Base-by-base conservation (phyloP, 2,888 invertebrate species). In the Apomyelois bistriatella region DNA sequence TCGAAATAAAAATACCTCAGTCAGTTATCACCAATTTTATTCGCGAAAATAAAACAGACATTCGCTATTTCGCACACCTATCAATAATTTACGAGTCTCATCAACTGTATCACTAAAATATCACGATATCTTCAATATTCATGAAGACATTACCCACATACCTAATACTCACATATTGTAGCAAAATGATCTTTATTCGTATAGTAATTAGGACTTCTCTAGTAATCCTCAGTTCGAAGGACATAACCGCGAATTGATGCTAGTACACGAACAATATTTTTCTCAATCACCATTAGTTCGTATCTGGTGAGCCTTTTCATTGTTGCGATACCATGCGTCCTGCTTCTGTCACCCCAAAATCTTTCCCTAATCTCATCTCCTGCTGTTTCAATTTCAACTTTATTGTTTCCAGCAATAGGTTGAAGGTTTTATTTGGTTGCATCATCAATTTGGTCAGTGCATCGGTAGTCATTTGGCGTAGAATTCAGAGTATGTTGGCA, bases 211-310 rank as follows among this genome's bases (percentile, higher is more conserved):
- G 43, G 36, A 50, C 40, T 50, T 52, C 15, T 37, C 28, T 15
- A 16, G 28, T 28, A 36, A 17, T 35, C 52, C 43, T 43, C 43
- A 36, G 6, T 7, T 9, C 13, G 36, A 37, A 35, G 28, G 42
- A 81, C 77, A 87, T 89, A 83, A 87, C 85, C 85, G 66, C 81
- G 85, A 85, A 81, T 86, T 86, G 85, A 87, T 81, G 74, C 79
- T 71, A 68, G 72, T 52, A 52, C 52, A 52, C 52, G 52, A 73
- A 77, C 83, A 79, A 87, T 89, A 89, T 89, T 90, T 90, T 90
- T 89, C 88, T 83, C 86, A 89, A 90, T 90, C 89, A 88, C 85
- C 89, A 90, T 90, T 90, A 90, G 86, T 83, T 73, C 78, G 82
- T 89, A 88, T 90, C 88, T 84, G 76, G 85, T 76, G 79, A 79